Base-by-base conservation (phyloP, 2,113 vertebrate genomes). In the Grantiella picta region DNA sequence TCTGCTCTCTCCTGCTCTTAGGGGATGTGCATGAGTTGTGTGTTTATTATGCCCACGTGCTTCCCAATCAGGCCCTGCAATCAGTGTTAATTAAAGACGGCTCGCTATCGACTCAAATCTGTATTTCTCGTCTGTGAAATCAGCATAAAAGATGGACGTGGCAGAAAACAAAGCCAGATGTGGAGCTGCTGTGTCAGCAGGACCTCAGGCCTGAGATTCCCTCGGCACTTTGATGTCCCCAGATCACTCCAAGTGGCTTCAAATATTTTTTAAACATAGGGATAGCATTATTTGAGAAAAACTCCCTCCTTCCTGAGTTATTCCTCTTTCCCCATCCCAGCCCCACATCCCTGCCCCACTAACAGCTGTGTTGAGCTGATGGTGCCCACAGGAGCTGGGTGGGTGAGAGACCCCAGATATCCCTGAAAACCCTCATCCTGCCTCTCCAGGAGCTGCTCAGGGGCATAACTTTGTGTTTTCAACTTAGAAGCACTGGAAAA, bases 81-180 rank as follows among this genome's bases (percentile, higher is more conserved):
- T 72, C 1, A 1, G 11, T 14, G 6, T 28, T 38, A 12, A 54
- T 64, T 15, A 47, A 45, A 54, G 33, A 38, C 7, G 27, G 21
- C 56, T 71, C 7, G 0, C 6, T 27, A 12, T 27, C 2, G 2
- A 33, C 28, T 33, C 18, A 6, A 28, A 54, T 7, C 2, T 1
- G 2, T 11, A 6, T 38, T 84, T 73, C 17, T 47, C 28, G 3
- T 28, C 15, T 49, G 13, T 54, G 19, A 61, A 73, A 59, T 36
- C 9, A 12, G 17, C 1, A 2, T 28, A 1, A 54, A 49, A 59
- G 70, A 50, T 0, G 19, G 33, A n/a, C 1, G 0, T 3, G 49
- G 49, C 23, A 63, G 42, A 23, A 53, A 61, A 53, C 50, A 47
- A n/a, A 79, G 4, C 1, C 44, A 47, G 44, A 9, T 11, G 64